phyloP scores from a whole-genome alignment of 2,113 vertebrate species.

The Danionella cerebrum region DNA sequence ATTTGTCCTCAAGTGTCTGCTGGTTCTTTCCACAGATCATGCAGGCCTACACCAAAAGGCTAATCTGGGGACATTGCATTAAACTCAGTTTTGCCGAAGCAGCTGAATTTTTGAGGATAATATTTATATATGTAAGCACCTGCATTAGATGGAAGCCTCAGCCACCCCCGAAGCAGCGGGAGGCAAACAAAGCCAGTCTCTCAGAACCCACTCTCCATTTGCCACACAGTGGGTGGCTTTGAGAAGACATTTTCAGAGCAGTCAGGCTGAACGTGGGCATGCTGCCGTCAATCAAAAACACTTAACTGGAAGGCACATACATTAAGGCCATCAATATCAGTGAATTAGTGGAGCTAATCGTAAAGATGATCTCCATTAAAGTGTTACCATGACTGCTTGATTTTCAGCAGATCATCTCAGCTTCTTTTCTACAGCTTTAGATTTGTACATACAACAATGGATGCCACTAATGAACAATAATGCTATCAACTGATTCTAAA shows the following conservation, averaged over 20 bases:
- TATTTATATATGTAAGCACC: conserved; percentile 46
- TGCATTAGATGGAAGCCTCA: conserved; percentile 50
- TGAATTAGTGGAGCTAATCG: not conserved
- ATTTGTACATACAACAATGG: too few species aligned
- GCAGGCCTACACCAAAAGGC: conserved; percentile 50
- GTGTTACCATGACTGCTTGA: not conserved
- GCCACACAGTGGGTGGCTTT: not conserved
- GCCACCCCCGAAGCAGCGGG: not conserved
- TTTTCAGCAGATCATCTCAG: not conserved
- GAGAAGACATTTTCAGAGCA: conserved; percentile 14
- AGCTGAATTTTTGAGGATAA: conserved; percentile 43
- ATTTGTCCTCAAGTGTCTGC: conserved; percentile 36
- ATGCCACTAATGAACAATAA: too few species aligned
- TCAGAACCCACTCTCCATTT: conserved; percentile 29
- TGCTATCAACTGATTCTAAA: too few species aligned
- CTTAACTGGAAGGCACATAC: not conserved
- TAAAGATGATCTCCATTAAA: not conserved
- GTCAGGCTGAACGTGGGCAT: not conserved
- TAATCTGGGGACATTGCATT: conserved; percentile 55
- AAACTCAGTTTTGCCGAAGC: conserved; percentile 38
- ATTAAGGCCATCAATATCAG: not conserved
- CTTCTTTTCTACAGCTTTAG: too few species aligned
- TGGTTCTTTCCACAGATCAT: conserved; percentile 51
- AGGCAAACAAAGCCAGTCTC: conserved; percentile 15
- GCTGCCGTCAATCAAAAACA: not conserved